Conservation (phyloP, 2,113 vertebrate genomes). For the Glaucidium brasilianum region DNA sequence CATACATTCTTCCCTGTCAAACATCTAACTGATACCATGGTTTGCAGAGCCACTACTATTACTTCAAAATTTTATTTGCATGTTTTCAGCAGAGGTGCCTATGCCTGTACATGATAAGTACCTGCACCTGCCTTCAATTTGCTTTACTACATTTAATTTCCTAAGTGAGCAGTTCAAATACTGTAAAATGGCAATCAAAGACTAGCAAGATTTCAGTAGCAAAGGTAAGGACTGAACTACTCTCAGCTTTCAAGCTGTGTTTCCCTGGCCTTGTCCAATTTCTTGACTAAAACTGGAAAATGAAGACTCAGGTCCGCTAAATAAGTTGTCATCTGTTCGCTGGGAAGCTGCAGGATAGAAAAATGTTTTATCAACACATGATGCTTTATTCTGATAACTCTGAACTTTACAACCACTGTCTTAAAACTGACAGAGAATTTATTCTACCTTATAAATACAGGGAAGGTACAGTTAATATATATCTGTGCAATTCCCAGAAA, state of each 20-base stretch:
- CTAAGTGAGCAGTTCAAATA: background rate
- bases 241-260: background rate
- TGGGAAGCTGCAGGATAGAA: background rate
- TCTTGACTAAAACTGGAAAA: background rate
- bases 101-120: background rate
- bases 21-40: constrained; percentile 10
- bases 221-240: background rate
- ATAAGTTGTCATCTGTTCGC: background rate
- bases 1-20: constrained; percentile 42
- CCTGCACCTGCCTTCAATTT: constrained; percentile 50
- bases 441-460: background rate
- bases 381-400: constrained; percentile 26
- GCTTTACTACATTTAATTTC: constrained; percentile 41
- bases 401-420: background rate
- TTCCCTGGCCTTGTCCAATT: background rate
- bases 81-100: constrained; percentile 18
- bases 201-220: background rate
- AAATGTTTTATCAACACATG: background rate
- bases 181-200: background rate
- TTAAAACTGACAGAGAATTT: background rate
- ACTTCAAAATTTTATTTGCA: constrained; percentile 54
- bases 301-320: constrained; percentile 6
- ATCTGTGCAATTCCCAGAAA: background rate
- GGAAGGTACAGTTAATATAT: background rate
- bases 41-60: constrained; percentile 19